Evolutionary conservation across 2,888 invertebrate species (phyloP).

Genomic region (Bruchidius siliquastri): DNA sequence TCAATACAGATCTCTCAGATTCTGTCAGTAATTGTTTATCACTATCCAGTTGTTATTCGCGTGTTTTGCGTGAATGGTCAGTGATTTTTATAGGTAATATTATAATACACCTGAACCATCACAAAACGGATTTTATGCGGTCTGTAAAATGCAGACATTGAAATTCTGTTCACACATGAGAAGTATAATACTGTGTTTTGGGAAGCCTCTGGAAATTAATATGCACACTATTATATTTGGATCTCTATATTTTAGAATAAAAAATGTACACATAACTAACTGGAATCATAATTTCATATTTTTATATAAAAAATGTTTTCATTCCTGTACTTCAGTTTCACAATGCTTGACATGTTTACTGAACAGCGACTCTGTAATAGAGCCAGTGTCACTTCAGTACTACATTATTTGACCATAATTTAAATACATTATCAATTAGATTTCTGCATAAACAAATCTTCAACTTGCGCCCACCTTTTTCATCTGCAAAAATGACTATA

Average conservation of each 20-base stretch:
- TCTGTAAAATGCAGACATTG: too few species aligned
- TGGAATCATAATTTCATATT: background rate
- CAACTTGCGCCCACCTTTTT: background rate
- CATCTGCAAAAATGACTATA: background rate
- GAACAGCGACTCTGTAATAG: background rate
- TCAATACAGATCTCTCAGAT: too few species aligned
- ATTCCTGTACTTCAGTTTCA: background rate
- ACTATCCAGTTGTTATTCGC: too few species aligned
- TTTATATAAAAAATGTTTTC: background rate
- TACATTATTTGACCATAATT: background rate
- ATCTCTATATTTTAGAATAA: background rate
- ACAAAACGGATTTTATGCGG: too few species aligned
- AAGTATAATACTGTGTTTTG: too few species aligned
- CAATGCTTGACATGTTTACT: background rate
- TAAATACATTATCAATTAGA: background rate
- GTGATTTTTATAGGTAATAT: too few species aligned
- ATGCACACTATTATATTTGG: background rate
- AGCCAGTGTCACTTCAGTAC: background rate
- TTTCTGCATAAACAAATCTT: background rate
- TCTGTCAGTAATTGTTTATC: too few species aligned
- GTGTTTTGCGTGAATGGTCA: too few species aligned
- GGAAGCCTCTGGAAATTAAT: too few species aligned
- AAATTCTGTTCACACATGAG: too few species aligned
- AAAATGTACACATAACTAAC: background rate
- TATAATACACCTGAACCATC: too few species aligned